phyloP scores from a whole-genome alignment of 1,140 invertebrate genomes.

The Agrilus planipennis region DNA sequence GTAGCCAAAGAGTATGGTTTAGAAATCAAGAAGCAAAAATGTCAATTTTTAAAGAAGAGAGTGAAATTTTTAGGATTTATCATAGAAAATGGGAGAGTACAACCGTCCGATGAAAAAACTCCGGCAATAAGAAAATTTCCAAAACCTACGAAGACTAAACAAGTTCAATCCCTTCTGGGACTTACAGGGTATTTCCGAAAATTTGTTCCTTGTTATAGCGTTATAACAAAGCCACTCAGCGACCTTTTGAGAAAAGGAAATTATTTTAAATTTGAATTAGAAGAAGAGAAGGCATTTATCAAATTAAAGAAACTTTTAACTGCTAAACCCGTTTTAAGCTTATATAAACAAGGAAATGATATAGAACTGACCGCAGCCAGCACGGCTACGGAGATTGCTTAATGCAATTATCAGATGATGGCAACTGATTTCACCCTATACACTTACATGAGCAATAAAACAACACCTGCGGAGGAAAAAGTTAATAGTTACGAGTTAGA shows the following conservation, averaged over 20 bases:
- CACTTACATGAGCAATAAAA: conserved; percentile 31
- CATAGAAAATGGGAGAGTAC: conserved; percentile 3
- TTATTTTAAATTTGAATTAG: conserved; percentile 11
- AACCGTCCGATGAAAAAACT: conserved; percentile 18
- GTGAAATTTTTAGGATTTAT: too few species aligned
- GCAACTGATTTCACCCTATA: conserved; percentile 34
- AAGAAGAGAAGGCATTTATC: too few species aligned
- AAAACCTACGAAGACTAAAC: conserved; percentile 20
- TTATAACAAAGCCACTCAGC: conserved; percentile 22
- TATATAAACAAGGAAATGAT: too few species aligned
- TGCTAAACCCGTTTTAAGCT: conserved; percentile 26
- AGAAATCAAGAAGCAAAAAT: too few species aligned
- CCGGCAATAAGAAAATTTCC: conserved; percentile 24
- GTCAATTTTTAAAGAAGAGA: too few species aligned
- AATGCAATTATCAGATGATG: conserved; percentile 24
- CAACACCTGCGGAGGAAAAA: conserved; percentile 18
- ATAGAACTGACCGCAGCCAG: conserved; percentile 20
- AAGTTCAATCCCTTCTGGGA: conserved; percentile 25
- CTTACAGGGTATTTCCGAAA: too few species aligned
- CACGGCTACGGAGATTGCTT: conserved; percentile 23
- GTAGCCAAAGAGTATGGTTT: too few species aligned
- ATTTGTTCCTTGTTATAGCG: conserved; percentile 24
- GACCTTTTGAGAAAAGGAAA: conserved; percentile 13
- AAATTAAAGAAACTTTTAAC: conserved; percentile 10
- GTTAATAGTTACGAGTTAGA: conserved; percentile 38